Base-by-base conservation (phyloP, 1,140 invertebrate species). In the Eciton burchellii region DNA sequence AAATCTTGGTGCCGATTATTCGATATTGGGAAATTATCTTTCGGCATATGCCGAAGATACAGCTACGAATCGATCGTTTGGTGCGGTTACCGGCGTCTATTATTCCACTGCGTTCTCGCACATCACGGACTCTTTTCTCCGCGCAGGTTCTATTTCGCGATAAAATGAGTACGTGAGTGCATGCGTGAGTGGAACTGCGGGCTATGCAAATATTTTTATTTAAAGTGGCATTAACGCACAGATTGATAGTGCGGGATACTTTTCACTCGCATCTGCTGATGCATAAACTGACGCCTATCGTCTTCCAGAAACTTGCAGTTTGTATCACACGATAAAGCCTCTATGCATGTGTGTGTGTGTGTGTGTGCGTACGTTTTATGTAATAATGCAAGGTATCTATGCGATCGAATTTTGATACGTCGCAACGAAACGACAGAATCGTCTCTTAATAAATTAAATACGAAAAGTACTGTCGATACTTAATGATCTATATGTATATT, bases 121-220 rank as follows among this genome's bases (percentile, higher is more conserved):
- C 16, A 16, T 83, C 29, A 43, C n/a, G 65, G 43, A 14, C 54
- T 16, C n/a, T 19, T 26, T 65, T 52, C 29, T 21, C n/a, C 26
- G 45, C 45, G 12, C 11, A 21, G 29, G 52, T 81, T 49, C 82
- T 71, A 49, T 68, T 81, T 73, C 60, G 63, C 45, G 68, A 45
- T 62, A 56, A 35, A 72, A 26, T 16, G 84, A 76, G 81, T 77
- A 84, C 65, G 49, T 57, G 52, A 82, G 47, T 86, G 66, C 68
- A 68, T 54, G 62, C 43, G n/a, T n/a, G 41, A 68, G 52, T 45
- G 68, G 26, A 81, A 84, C 65, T 73, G 82, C 82, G 72, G 8
- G 14, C 62, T 60, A 57, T 71, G 82, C 74, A 85, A 88, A 88
- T 82, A 62, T 88, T 88, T 88, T 88, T 88, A 88, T 88, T 86